Base-by-base conservation (phyloP, 1,140 invertebrate genomes). In the Drosophila oshimai region DNA sequence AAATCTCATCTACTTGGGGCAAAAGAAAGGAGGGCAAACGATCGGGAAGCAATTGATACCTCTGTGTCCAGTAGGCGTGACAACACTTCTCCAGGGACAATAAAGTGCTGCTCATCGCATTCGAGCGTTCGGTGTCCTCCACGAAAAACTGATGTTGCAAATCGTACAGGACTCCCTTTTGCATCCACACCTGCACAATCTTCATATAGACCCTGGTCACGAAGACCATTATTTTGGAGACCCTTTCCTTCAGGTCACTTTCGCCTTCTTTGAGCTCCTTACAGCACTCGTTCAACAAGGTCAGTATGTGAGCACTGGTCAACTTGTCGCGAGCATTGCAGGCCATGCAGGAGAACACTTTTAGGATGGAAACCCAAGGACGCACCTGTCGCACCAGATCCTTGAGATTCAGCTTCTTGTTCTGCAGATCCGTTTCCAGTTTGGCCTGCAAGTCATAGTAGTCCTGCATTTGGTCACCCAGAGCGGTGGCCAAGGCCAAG, bases 181-280 rank as follows among this genome's bases (percentile, higher is more conserved):
- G 81, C 0, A 49, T 81, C 81, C 81, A 87, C 9, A 81, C 12
- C 28, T 87, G 83, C 5, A 87, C 83, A 18, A 88, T 77, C 13
- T 87, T 87, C 81, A 87, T 88, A 22, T 87, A 87, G n/a, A 42
- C 24, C 1, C 49, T 26, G 0, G 68, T 47, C 0, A 76, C 64
- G 0, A 44, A 44, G 0, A 22, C 31, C 9, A 86, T 2, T 7
- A 77, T n/a, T 12, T 20, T 6, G 5, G 15, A 18, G 0, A 80
- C 18, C 0, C 47, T 24, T 0, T 55, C 60, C 12, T 46, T 54
- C 4, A 73, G n/a, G 2, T 73, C 47, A 3, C n/a, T 2, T 7
- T 41, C 15, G 20, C 12, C 29, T 76, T 73, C 4, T 28, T n/a
- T n/a, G n/a, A n/a, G 62, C 6, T 69, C 46, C 33, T 33, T 26